These are phyloP conservation scores for Kryptopterus vitreolus DNA, from an alignment of 2,797 vertebrate genomes.

Conservation along the genomic window DNA sequence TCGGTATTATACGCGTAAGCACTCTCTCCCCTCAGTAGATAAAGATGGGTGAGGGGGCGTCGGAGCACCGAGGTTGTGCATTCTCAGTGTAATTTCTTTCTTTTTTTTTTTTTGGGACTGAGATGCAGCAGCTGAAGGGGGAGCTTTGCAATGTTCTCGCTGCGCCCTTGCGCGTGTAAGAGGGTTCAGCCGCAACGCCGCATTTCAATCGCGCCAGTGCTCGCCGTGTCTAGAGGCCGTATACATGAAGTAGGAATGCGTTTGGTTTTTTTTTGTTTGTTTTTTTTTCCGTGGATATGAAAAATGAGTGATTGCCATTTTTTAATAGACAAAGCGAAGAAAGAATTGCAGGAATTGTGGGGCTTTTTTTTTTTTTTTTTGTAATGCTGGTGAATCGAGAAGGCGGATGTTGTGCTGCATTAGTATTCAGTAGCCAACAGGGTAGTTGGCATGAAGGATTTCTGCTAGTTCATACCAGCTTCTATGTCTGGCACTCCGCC, in stretches of 20 bases:
- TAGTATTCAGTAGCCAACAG: conserved; percentile 58
- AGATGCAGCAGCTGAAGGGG: conserved; percentile 33
- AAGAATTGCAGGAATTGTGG: conserved; percentile 65
- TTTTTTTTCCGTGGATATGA: conserved; percentile 8
- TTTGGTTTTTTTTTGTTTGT: conserved; percentile 25
- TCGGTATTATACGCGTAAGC: conserved; percentile 8
- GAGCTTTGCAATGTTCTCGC: conserved; percentile 25
- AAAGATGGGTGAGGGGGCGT: conserved; percentile 30
- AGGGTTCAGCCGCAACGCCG: conserved; percentile 7
- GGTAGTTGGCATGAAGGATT: conserved; percentile 57
- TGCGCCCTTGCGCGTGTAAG: conserved; percentile 30
- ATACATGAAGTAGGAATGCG: background rate
- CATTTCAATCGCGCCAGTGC: background rate
- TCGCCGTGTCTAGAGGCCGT: background rate
- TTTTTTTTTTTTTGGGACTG: conserved; percentile 43
- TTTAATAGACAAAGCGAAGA: conserved; percentile 56
- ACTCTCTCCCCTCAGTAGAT: conserved; percentile 24
- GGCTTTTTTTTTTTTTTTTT: conserved; percentile 76
- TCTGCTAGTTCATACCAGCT: conserved; percentile 55
- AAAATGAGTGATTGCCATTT: conserved; percentile 4
- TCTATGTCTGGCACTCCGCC: conserved; percentile 58
- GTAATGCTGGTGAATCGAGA: conserved; percentile 67
- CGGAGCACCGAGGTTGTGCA: conserved; percentile 28
- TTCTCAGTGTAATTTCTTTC: conserved; percentile 28
- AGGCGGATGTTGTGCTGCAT: conserved; percentile 61